phyloP scores from a whole-genome alignment of 2,113 vertebrate genomes.

The Nettapus auritus region DNA sequence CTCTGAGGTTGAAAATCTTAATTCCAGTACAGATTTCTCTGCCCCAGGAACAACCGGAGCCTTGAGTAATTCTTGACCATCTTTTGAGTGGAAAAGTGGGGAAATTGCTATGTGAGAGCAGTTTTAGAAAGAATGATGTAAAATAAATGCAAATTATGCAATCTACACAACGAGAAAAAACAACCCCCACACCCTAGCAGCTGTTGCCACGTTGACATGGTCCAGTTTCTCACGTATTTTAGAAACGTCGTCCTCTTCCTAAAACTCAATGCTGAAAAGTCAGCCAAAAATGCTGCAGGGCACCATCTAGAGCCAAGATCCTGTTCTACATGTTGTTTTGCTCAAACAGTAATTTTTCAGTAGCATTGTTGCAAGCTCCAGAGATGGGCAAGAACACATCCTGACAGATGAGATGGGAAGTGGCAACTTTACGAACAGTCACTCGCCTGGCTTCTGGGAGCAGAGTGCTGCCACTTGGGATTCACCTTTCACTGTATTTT shows the following conservation, averaged over 20 bases:
- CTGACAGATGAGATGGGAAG: neutral
- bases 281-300: neutral
- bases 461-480: neutral
- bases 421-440: neutral
- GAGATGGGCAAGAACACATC: neutral
- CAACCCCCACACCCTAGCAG: neutral
- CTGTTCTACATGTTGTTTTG: neutral
- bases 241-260: neutral
- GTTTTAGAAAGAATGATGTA: neutral
- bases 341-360: neutral
- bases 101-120: neutral
- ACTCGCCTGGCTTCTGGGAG: neutral
- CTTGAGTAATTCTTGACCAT: neutral
- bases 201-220: neutral
- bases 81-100: neutral
- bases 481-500: neutral
- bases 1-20: accelerated
- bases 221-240: neutral
- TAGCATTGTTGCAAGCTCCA: neutral
- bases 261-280: neutral
- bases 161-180: neutral
- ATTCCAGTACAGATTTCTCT: neutral
- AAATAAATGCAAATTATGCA: neutral
- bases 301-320: neutral
- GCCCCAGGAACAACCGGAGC: neutral